Conservation (phyloP, 1,140 invertebrate species). For the Drosophila biarmipes region DNA sequence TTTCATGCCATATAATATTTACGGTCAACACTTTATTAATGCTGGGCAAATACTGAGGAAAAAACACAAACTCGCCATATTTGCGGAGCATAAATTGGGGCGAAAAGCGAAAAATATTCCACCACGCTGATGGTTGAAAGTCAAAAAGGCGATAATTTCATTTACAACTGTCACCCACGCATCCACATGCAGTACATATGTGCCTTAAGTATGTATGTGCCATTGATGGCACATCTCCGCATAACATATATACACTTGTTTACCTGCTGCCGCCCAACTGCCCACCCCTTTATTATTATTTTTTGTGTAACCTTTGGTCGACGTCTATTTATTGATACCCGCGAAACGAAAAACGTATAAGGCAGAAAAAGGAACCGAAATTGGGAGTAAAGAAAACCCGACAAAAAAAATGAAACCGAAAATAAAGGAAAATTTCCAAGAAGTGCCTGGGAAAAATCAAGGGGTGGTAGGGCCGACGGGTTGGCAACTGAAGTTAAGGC, state of each 20-base stretch:
- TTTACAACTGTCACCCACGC: constrained; percentile 41
- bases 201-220: neutral
- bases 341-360: constrained; percentile 22
- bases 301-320: constrained; percentile 50
- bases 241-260: constrained; percentile 25
- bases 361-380: neutral
- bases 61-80: constrained; percentile 5
- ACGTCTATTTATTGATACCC: constrained; percentile 75
- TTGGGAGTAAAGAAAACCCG: constrained; percentile 25
- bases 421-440: constrained; percentile 37
- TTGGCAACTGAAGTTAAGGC: constrained; percentile 24
- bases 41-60: constrained; percentile 25
- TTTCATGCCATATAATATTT: constrained; percentile 29
- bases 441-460: neutral
- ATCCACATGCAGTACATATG: neutral
- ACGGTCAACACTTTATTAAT: constrained; percentile 31
- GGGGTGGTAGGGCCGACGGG: neutral
- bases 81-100: constrained; percentile 36
- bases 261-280: constrained; percentile 16
- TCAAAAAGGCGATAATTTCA: constrained; percentile 46
- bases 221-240: neutral
- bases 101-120: constrained; percentile 20
- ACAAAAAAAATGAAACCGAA: constrained; percentile 52
- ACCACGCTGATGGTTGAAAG: constrained; percentile 23
- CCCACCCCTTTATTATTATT: constrained; percentile 22